Percentiles rank a stretch among this genome's conserved stretches.
These are phyloP conservation scores for Eulimnadia texana DNA, from an alignment of 1,140 invertebrate genomes.

Conservation along the genomic window DNA sequence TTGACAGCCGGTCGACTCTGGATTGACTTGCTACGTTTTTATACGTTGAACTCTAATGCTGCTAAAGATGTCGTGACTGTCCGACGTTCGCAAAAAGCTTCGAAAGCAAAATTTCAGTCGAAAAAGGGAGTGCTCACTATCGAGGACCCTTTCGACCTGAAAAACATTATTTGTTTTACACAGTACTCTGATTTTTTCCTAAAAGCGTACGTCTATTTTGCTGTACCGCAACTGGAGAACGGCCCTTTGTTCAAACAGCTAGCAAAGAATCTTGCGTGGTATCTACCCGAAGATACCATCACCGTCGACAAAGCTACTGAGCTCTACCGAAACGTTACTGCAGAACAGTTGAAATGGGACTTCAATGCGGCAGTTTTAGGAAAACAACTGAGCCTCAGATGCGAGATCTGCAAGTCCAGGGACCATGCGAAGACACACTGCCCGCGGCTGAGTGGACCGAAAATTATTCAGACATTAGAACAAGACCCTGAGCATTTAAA, in stretches of 20 bases:
- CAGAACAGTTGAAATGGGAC: background rate
- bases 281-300: background rate
- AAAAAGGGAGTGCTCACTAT: constrained; percentile 32
- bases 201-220: constrained; percentile 2
- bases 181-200: background rate
- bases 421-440: background rate
- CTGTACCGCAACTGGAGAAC: background rate
- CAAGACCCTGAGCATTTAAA: background rate
- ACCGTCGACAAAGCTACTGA: background rate
- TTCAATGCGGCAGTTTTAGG: background rate
- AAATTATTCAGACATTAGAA: background rate
- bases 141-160: constrained; percentile 26
- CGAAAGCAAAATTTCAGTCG: constrained; percentile 30
- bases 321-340: background rate
- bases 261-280: background rate
- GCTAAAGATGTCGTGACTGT: constrained; percentile 30
- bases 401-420: background rate
- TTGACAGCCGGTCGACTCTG: constrained; percentile 33
- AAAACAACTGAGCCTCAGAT: background rate
- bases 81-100: constrained; percentile 23
- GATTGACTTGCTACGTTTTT: constrained; percentile 33
- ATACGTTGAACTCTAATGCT: constrained; percentile 30
- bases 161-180: background rate
- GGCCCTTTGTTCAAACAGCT: constrained; percentile 6
- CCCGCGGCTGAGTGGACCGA: background rate